Base-by-base conservation (phyloP, 2,113 vertebrate genomes). In the Pavo muticus region DNA sequence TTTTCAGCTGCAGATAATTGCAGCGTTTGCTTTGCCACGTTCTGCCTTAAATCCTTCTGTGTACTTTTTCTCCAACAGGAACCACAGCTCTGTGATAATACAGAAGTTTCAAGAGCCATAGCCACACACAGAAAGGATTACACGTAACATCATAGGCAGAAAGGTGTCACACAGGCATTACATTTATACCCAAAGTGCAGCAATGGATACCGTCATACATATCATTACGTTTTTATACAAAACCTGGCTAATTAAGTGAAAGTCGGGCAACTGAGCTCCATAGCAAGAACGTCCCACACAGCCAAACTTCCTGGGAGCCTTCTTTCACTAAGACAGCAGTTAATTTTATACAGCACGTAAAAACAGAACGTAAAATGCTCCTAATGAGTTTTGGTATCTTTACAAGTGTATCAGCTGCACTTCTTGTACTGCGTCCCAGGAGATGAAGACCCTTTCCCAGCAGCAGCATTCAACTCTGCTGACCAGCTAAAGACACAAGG, bases 1-100 rank as follows among this genome's bases (percentile, higher is more conserved):
- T 99, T 99, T 99, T 98, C 98, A 98, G 98, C 98, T 98, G 98
- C 97, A 97, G 97, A 98, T 99, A 99, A 99, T 99, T 99, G 98
- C 97, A 98, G 97, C 94, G 81, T 97, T 97, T 94, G 97, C 93
- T 97, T 98, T 96, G 90, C 96, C 93, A 89, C 88, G 86, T 96
- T 97, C 96, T 95, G 95, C 94, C 97, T 94, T 92, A 98, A 97
- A 97, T 95, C 97, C 88, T 96, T 96, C 97, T 47, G 23, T 74
- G 75, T 79, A 97, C 92, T 94, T 96, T 91, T 94, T 69, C 11
- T 91, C 85, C 92, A 79, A 92, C 90, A 91, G 97, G 96, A 97
- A 96, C 95, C 91, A 96, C 35, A 27, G 84, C 68, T 94, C 69
- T 14, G 93, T 96, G 92, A 90, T 60, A 93, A 96, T 64, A 95